Evolutionary conservation across 2,797 vertebrate species (phyloP).

Genomic region (Sitta carolinensis): DNA sequence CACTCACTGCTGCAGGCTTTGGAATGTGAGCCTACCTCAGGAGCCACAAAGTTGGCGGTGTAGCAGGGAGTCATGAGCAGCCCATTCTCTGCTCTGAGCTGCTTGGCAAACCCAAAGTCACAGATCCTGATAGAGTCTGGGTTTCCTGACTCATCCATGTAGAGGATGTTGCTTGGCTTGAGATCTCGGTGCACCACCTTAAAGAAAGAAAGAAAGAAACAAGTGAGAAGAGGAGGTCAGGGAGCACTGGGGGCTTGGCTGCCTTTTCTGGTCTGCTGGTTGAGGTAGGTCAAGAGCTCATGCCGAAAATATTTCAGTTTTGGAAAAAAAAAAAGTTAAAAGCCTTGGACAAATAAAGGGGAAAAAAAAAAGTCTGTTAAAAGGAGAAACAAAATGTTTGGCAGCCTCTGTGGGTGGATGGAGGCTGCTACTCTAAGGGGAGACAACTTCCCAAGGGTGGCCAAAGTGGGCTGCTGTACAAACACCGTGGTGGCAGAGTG

Average conservation of each 20-base stretch:
- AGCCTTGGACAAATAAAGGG: neutral
- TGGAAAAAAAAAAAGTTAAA: neutral
- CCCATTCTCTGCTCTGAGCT: constrained; percentile 93
- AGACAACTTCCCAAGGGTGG: neutral
- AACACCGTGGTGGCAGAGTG: neutral
- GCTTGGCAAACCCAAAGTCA: constrained; percentile 95
- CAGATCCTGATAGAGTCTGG: constrained; percentile 92
- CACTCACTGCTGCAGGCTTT: neutral
- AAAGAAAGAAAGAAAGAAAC: neutral
- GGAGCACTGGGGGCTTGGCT: neutral
- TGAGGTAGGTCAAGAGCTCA: neutral
- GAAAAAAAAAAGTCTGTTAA: neutral
- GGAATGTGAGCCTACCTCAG: constrained; percentile 81
- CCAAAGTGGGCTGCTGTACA: neutral
- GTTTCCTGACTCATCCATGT: constrained; percentile 89
- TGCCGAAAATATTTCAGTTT: neutral
- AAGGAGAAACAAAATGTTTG: neutral
- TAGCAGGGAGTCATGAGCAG: constrained; percentile 97
- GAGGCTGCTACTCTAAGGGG: neutral
- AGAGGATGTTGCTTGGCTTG: constrained; percentile 95
- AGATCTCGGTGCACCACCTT: constrained; percentile 97
- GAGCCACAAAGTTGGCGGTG: constrained; percentile 95
- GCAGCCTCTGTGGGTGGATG: neutral
- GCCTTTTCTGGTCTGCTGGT: neutral
- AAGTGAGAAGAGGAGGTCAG: neutral